phyloP scores from a whole-genome alignment of 2,113 vertebrate species.

The Ailuropoda melanoleuca region DNA sequence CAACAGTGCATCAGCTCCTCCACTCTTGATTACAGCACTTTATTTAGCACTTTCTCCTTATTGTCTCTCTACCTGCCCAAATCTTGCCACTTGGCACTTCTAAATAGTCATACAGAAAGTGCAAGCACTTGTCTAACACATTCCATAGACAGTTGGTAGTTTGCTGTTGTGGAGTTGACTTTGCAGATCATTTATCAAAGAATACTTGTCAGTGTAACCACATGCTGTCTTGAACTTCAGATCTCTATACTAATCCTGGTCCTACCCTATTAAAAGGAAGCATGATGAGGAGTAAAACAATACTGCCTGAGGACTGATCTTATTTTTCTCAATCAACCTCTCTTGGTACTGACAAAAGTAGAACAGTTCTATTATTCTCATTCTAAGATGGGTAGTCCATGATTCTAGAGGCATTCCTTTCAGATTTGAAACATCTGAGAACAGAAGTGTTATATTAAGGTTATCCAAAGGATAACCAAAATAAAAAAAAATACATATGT shows the following conservation, averaged over 20 bases:
- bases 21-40: not conserved
- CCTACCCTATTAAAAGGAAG: not conserved
- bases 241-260: not conserved
- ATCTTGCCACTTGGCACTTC: not conserved
- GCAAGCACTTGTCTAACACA: not conserved
- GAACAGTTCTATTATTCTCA: not conserved
- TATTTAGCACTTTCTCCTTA: not conserved
- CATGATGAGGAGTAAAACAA: not conserved
- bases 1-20: not conserved
- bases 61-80: not conserved
- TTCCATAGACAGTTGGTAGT: not conserved
- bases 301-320: not conserved
- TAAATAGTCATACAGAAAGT: not conserved
- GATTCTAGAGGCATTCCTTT: not conserved
- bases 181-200: not conserved
- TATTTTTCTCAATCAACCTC: not conserved
- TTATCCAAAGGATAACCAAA: not conserved
- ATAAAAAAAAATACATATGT: not conserved
- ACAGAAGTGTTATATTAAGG: not conserved
- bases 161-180: not conserved
- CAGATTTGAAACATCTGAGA: not conserved
- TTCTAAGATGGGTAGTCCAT: not conserved
- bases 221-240: not conserved
- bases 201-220: not conserved
- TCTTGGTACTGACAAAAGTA: not conserved